Percentiles rank a stretch among this genome's conserved stretches.
Evolutionary conservation across 92 coral and sea anemone genomes (phyloP).

Genomic region (Parazoanthus atlanticus): DNA sequence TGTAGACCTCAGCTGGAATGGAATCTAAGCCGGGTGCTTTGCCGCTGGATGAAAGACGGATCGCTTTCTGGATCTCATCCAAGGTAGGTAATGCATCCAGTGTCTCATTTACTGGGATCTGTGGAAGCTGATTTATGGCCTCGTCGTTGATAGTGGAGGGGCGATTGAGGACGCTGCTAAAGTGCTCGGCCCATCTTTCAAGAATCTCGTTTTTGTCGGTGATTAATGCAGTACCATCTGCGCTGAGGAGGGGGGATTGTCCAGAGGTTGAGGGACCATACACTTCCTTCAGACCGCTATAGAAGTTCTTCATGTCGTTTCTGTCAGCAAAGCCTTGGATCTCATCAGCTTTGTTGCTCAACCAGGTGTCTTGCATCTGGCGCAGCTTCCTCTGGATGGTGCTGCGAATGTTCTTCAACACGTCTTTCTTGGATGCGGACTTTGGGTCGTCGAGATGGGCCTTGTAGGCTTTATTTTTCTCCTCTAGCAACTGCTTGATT

Average conservation of each 20-base stretch:
- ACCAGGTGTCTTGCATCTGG: constrained; percentile 24
- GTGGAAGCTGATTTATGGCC: constrained; percentile 36
- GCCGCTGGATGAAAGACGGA: constrained; percentile 13
- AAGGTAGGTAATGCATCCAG: constrained; percentile 1
- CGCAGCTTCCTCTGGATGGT: background rate
- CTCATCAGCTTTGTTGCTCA: constrained; percentile 46
- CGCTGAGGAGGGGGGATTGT: constrained; percentile 21
- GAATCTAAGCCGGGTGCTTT: constrained; percentile 39
- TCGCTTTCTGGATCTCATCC: constrained; percentile 29
- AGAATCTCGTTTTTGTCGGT: constrained; percentile 27
- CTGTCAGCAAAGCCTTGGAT: constrained; percentile 43
- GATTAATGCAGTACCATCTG: constrained; percentile 34
- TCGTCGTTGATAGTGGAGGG: constrained; percentile 38
- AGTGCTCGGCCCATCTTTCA: constrained; percentile 49
- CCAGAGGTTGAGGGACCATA: constrained; percentile 30
- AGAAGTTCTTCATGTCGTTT: constrained; percentile 33
- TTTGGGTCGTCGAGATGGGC: background rate
- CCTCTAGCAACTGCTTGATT: background rate
- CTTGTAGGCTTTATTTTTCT: background rate
- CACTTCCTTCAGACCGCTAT: constrained; percentile 10
- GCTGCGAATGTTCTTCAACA: background rate
- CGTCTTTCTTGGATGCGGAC: background rate
- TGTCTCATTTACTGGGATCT: constrained; percentile 16
- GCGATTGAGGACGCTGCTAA: constrained; percentile 26
- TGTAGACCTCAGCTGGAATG: constrained; percentile 12